phyloP scores from a whole-genome alignment of 2,113 vertebrate genomes.

The Elanoides forficatus region DNA sequence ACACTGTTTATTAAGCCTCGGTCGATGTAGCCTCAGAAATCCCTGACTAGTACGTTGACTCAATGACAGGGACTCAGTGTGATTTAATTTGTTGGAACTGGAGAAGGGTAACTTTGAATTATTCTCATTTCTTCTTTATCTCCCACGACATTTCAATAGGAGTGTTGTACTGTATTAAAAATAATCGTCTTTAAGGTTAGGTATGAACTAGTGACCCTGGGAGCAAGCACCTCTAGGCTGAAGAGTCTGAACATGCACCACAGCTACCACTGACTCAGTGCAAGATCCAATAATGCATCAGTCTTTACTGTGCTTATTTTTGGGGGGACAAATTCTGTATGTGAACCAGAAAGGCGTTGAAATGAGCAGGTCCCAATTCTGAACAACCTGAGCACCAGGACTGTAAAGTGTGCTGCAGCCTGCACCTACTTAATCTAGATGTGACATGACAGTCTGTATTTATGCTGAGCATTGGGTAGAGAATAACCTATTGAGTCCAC shows the following conservation, averaged over 20 bases:
- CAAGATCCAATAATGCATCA: background rate
- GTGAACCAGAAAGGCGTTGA: background rate
- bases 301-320: background rate
- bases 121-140: background rate
- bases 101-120: background rate
- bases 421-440: background rate
- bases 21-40: background rate
- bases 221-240: background rate
- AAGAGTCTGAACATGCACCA: background rate
- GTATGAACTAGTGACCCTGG: background rate
- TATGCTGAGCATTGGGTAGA: background rate
- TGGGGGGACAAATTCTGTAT: rapidly evolving
- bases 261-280: background rate
- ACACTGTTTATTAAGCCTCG: background rate
- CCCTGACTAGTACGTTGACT: background rate
- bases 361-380: background rate
- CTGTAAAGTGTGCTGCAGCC: background rate
- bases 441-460: background rate
- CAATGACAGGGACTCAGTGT: background rate
- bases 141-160: background rate
- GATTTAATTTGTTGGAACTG: background rate
- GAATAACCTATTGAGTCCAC: background rate
- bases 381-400: background rate
- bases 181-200: background rate
- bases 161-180: background rate